phyloP scores from a whole-genome alignment of 2,888 invertebrate species.

The Synanthedon formicaeformis region DNA sequence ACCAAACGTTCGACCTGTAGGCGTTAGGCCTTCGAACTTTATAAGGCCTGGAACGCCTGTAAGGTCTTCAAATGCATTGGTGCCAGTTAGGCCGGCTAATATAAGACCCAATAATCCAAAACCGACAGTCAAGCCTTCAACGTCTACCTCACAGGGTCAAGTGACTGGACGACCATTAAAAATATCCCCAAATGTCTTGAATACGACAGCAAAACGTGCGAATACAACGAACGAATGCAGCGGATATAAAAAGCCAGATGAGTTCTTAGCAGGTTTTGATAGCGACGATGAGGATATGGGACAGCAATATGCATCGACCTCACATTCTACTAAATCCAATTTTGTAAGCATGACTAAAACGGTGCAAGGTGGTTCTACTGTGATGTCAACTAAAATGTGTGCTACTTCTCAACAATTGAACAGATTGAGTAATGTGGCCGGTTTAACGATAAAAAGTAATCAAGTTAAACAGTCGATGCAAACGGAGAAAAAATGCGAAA shows the following conservation, averaged over 20 bases:
- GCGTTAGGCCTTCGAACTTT: not conserved
- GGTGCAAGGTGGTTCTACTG: slow-evolving; percentile 36
- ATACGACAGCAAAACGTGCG: slow-evolving; percentile 27
- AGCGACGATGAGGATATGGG: slow-evolving; percentile 18
- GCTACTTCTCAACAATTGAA: slow-evolving; percentile 40
- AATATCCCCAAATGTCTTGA: slow-evolving; percentile 35
- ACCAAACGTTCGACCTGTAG: slow-evolving; percentile 22
- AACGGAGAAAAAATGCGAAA: slow-evolving; percentile 40
- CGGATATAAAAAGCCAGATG: slow-evolving; percentile 56
- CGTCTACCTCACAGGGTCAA: slow-evolving; percentile 12
- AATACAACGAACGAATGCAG: slow-evolving; percentile 19
- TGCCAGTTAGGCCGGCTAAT: slow-evolving; percentile 25
- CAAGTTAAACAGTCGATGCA: slow-evolving; percentile 36
- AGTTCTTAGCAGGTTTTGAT: slow-evolving; percentile 37
- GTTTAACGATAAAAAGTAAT: slow-evolving; percentile 44
- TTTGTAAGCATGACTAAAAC: slow-evolving; percentile 38
- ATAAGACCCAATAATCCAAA: slow-evolving; percentile 26
- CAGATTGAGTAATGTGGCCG: slow-evolving; percentile 38
- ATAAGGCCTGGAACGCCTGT: slow-evolving; percentile 4
- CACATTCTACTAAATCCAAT: slow-evolving; percentile 36
- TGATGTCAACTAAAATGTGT: slow-evolving; percentile 39
- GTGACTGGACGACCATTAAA: slow-evolving; percentile 31
- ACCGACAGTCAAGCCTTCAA: slow-evolving; percentile 17
- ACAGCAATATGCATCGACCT: slow-evolving; percentile 29
- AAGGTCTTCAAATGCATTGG: slow-evolving; percentile 29